These are phyloP conservation scores for Gymnocypris eckloni DNA, from an alignment of 2,797 vertebrate species.

Conservation along the genomic window DNA sequence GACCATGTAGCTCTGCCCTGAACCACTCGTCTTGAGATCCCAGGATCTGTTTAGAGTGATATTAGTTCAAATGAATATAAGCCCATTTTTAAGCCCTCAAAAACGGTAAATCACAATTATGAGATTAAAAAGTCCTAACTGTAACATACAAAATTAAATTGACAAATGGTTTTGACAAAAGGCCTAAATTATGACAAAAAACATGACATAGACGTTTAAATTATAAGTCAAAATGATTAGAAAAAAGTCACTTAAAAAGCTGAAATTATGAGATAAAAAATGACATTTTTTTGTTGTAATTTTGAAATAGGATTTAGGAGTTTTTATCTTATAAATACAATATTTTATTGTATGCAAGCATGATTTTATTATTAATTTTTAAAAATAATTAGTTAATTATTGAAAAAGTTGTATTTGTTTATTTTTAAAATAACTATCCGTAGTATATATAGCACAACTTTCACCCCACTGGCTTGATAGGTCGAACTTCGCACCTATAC, in stretches of 20 bases:
- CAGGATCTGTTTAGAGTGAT: constrained; percentile 77
- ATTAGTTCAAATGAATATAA: background rate
- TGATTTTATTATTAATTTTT: background rate
- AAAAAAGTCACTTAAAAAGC: background rate
- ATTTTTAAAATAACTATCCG: background rate
- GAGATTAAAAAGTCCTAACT: background rate
- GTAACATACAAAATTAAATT: background rate
- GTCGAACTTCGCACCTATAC: background rate
- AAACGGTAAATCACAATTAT: background rate
- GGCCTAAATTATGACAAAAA: background rate
- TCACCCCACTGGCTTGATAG: background rate
- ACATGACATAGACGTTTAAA: background rate
- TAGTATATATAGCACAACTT: background rate
- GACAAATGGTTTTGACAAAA: too few species aligned
- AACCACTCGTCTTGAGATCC: constrained; percentile 88
- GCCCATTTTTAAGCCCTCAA: background rate
- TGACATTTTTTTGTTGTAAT: too few species aligned
- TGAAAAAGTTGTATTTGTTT: background rate
- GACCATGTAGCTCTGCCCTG: constrained; percentile 89
- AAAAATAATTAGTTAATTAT: background rate
- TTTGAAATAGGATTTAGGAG: too few species aligned
- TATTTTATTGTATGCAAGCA: too few species aligned
- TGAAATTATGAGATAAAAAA: background rate
- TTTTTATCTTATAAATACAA: too few species aligned
- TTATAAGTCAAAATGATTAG: background rate